Evolutionary conservation across 2,113 vertebrate species (phyloP), one percentile per base, ranked within the genome.

Genomic region (Halcyon malimbica): DNA sequence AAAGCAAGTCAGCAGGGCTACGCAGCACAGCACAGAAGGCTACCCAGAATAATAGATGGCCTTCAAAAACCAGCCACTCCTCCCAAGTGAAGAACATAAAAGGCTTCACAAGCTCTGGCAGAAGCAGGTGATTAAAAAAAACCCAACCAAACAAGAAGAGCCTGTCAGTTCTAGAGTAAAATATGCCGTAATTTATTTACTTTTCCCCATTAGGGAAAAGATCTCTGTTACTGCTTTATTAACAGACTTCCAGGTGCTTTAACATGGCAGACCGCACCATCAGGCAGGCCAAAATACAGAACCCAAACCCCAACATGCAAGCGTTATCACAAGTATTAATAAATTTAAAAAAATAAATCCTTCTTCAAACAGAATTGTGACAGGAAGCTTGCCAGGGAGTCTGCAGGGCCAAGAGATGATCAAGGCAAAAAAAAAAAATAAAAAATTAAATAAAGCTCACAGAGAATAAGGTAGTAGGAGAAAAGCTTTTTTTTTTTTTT

Each of bases 241-340:
- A 79, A 75, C 1, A 54, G n/a, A 68, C 42, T 54, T 62, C 11
- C 41, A 88, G 50, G 50, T n/a, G 42, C 17, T 19, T 79, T n/a
- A 5, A 1, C 3, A 5, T 0, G 51, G 39, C 21, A 73, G 29
- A 67, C 17, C 3, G 59, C 5, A 41, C 14, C 21, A 53, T 5
- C 13, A 75, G 19, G 25, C 10, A 67, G 51, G 46, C 25, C n/a
- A 53, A 64, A 82, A 42, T 13, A 17, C 29, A 78, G 10, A 41
- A 39, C 3, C 9, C 7, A 35, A 69, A 21, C 6, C 10, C 11
- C 33, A 64, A 23, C 48, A 15, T 16, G 15, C 44, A 87, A 56
- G 23, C 2, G 1, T 31, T 25, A 50, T 37, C 83, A 80, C 16
- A 86, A 76, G 35, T 16, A 56, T 33, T 37, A 77, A 95, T 68